Evolutionary conservation across 2,113 vertebrate species (phyloP), one percentile per base, ranked within the genome.

Genomic region (Danionella cerebrum): DNA sequence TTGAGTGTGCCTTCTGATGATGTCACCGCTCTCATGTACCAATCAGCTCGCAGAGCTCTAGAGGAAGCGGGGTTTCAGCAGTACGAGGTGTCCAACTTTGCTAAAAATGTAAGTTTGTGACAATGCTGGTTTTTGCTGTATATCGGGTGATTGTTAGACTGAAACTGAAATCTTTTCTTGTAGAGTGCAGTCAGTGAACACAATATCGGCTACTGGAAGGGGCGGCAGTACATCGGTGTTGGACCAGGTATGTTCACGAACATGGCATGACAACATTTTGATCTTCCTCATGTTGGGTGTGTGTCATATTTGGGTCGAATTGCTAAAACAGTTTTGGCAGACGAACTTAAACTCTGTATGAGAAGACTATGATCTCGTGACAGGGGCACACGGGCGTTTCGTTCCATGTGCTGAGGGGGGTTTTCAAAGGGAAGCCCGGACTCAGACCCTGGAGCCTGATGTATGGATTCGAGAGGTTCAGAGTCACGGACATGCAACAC

Each of bases 11-110:
- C 90, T 0, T 8, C 68, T 1, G 87, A 88, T 0, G 91, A 97
- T 2, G 67, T 83, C 6, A 82, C 85, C 1, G 90, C 94, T 0
- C 84, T 87, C 3, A 95, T 97, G 95, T 98, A 96, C 78, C 77
- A 79, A 1, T 18, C 75, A 1, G 91, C 93, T 5, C 75, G 87
- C 3, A 16, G 14, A 1, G n/a, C 41, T 24, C 86, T 98, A 11
- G 74, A 50, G 1, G 77, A 85, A 0, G 74, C 80, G 0, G 90
- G 91, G 21, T 93, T 96, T 72, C 77, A 76, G n/a, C 96, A 94
- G 70, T 98, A 98, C 0, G 94, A 98, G 72, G 92, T 98, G 73
- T 98, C 96, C 1, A 97, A 92, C 84, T 98, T 98, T 38, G 90
- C 93, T 38, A 88, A 84, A 82, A 85, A 86, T 22, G 95, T 98